Conservation (phyloP, 1,140 invertebrate genomes). For the Chionoecetes opilio region DNA sequence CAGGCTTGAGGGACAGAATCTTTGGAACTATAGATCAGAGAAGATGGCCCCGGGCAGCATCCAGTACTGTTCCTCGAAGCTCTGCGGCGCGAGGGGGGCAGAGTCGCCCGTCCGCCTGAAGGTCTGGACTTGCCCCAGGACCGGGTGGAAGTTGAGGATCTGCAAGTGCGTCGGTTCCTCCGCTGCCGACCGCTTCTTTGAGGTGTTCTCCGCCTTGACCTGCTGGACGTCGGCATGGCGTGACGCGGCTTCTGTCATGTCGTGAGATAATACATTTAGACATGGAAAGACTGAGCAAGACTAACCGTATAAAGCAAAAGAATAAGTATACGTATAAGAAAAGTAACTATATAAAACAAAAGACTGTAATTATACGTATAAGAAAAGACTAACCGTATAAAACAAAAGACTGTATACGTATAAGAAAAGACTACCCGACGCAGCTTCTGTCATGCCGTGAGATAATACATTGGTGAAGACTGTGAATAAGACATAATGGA, state of each 20-base stretch:
- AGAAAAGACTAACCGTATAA: too few species aligned
- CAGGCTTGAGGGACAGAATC: too few species aligned
- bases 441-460: too few species aligned
- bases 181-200: neutral
- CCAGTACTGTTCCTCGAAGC: neutral
- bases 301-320: too few species aligned
- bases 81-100: neutral
- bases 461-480: too few species aligned
- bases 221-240: neutral
- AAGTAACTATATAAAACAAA: too few species aligned
- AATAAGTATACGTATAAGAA: too few species aligned
- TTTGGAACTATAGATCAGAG: neutral
- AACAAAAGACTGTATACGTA: too few species aligned
- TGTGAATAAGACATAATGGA: too few species aligned
- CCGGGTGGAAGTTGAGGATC: neutral
- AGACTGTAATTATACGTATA: too few species aligned
- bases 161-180: neutral
- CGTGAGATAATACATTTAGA: neutral
- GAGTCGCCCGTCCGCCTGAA: neutral
- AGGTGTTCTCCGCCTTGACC: neutral
- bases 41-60: neutral
- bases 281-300: too few species aligned
- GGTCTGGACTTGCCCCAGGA: neutral
- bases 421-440: too few species aligned
- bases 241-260: neutral